Conservation (phyloP, 2,113 vertebrate species). For the Gorsachius goisagi region DNA sequence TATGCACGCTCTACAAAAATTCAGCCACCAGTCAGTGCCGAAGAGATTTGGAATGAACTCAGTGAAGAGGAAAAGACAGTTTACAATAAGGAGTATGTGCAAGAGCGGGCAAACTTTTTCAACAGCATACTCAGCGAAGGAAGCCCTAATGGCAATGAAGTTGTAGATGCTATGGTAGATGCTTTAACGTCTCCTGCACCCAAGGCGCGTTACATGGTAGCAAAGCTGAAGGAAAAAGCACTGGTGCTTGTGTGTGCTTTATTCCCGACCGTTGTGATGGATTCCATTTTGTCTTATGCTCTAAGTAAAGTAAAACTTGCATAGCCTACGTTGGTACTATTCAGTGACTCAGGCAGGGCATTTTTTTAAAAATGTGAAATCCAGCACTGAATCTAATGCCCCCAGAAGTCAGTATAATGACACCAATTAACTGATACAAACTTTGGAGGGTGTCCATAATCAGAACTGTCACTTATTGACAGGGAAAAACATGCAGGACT, state of each 20-base stretch:
- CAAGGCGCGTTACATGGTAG: constrained; percentile 72
- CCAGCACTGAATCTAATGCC: neutral
- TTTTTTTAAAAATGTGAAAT: neutral
- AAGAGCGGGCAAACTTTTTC: constrained; percentile 70
- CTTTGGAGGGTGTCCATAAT: neutral
- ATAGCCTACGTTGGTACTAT: neutral
- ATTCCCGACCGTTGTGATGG: constrained; percentile 49
- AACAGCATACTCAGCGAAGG: constrained; percentile 51
- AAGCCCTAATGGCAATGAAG: constrained; percentile 45
- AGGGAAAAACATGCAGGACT: neutral
- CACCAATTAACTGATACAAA: neutral
- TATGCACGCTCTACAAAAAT: constrained; percentile 80
- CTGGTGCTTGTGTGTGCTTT: constrained; percentile 41
- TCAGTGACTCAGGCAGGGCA: neutral
- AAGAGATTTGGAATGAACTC: constrained; percentile 76
- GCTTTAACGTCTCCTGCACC: constrained; percentile 69
- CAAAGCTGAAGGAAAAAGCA: constrained; percentile 47
- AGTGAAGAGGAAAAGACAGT: constrained; percentile 52
- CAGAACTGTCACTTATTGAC: neutral
- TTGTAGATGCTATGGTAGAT: constrained; percentile 76
- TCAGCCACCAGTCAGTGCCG: constrained; percentile 34
- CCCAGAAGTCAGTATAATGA: neutral
- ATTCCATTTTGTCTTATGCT: constrained; percentile 18
- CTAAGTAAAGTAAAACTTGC: constrained; percentile 51
- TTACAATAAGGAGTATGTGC: constrained; percentile 71